Evolutionary conservation across 2,797 vertebrate species (phyloP).

Genomic region (Apogon hyalosoma): DNA sequence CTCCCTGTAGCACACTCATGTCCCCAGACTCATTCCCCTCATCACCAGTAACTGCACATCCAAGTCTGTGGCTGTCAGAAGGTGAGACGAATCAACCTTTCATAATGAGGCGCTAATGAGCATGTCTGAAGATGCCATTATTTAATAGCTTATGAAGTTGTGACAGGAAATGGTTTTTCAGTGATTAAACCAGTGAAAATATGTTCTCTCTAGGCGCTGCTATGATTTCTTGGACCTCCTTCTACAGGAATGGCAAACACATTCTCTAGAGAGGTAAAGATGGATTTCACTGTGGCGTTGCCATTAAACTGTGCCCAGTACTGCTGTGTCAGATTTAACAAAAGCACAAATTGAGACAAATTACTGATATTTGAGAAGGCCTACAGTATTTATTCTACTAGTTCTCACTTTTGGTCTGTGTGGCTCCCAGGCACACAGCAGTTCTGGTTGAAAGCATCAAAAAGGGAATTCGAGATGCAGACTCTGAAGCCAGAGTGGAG

Average conservation of each 20-base stretch:
- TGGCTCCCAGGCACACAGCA: slow-evolving; percentile 88
- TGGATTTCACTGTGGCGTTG: neutral
- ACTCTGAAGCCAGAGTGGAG: slow-evolving; percentile 96
- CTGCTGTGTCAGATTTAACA: neutral
- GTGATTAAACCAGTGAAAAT: slow-evolving; percentile 15
- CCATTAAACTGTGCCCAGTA: neutral
- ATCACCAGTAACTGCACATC: slow-evolving; percentile 98
- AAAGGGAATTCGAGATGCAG: slow-evolving; percentile 96
- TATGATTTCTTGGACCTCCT: slow-evolving; percentile 96
- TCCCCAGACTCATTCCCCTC: slow-evolving; percentile 95
- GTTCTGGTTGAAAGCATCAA: slow-evolving; percentile 97
- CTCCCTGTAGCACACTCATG: slow-evolving; percentile 91
- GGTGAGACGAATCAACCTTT: slow-evolving; percentile 82
- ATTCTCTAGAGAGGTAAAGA: slow-evolving; percentile 94
- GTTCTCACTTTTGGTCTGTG: slow-evolving; percentile 8
- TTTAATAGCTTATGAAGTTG: neutral
- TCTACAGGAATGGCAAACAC: slow-evolving; percentile 97
- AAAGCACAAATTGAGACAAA: neutral
- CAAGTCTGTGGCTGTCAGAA: slow-evolving; percentile 95
- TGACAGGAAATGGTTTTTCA: neutral
- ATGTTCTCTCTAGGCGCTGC: slow-evolving; percentile 86
- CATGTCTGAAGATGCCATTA: neutral
- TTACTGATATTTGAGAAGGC: too few relatives aligned
- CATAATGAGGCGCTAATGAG: neutral
- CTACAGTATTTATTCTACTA: neutral